Base-by-base conservation (phyloP, 2,113 vertebrate species). In the Lipophrys pholis region DNA sequence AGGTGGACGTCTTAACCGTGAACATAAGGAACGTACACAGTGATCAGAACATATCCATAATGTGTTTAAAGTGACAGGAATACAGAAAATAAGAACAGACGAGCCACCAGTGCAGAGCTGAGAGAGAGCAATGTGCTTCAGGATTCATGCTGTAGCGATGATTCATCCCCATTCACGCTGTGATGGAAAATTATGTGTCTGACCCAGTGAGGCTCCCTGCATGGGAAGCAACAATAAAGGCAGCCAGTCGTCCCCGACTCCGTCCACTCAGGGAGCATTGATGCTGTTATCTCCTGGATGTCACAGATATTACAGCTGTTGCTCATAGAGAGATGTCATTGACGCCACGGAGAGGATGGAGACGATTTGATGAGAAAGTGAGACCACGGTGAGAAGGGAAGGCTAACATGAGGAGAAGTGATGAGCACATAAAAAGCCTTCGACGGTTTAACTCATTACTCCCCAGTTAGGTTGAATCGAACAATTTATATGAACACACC, bases 81-180 rank as follows among this genome's bases (percentile, higher is more conserved):
- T 11, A 30, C 10, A 39, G 53, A 38, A 48, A 43, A 51, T 40
- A 14, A 30, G 9, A 14, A n/a, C 5, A 12, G n/a, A 4, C 38
- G 21, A 45, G 16, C 21, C 21, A 30, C 21, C 21, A 51, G n/a
- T 1, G 8, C 1, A 7, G 65, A 65, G 41, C 77, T 63, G 53
- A 72, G 45, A 43, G 41, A 52, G 49, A 11, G 35, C 50, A 46
- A 10, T 52, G 17, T 17, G 49, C 69, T 78, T 53, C 54, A 46
- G 21, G 63, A 57, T 66, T 57, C 54, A 36, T 40, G 42, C 54
- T 16, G 57, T 6, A 54, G 66, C 61, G 6, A 41, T 49, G 50
- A 69, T 72, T 67, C 51, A 68, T 78, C 77, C 56, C 42, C 54
- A 46, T 60, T 80, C 87, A 85, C 15, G 52, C 81, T 89, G 84